A percentile compares a stretch with the other conserved stretches of the same genome.
Evolutionary conservation across 1,140 invertebrate species (phyloP).

Genomic region (Bombyx mandarina): DNA sequence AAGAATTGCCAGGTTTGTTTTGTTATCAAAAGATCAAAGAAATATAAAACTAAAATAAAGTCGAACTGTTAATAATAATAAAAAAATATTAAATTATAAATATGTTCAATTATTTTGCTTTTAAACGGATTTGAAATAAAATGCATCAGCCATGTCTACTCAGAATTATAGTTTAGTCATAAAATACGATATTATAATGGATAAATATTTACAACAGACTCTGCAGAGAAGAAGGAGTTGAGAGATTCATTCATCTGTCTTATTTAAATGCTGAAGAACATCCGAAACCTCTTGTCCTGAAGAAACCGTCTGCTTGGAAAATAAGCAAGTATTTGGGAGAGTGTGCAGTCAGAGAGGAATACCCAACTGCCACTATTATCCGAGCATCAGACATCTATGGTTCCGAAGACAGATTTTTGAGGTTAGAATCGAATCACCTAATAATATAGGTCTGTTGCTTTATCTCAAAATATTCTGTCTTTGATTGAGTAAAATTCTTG

Average conservation of each 20-base stretch:
- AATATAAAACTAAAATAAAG: no score
- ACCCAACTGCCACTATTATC: conserved; percentile 95
- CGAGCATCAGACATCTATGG: conserved; percentile 94
- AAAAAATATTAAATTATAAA: no score
- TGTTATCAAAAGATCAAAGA: no score
- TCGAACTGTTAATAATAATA: no score
- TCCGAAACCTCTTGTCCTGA: conserved; percentile 75
- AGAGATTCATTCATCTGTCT: conserved; percentile 89
- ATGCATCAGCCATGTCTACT: no score
- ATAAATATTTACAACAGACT: conserved; percentile 64
- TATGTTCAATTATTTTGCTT: no score
- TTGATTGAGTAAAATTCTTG: no score
- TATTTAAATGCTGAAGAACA: conserved; percentile 79
- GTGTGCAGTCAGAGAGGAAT: conserved; percentile 90
- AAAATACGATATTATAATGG: no score
- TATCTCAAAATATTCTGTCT: no score
- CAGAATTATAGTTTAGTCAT: no score
- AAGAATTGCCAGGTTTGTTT: conserved; percentile 75
- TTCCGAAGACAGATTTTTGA: conserved; percentile 84
- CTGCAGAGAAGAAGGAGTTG: conserved; percentile 82
- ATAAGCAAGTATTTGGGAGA: conserved; percentile 88
- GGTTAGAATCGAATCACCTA: not conserved
- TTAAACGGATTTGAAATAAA: no score
- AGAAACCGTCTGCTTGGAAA: conserved; percentile 78
- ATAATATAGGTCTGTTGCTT: no score